Evolutionary conservation across 2,113 vertebrate species (phyloP), one percentile per base, ranked within the genome.

Genomic region (Malaclemys terrapin): DNA sequence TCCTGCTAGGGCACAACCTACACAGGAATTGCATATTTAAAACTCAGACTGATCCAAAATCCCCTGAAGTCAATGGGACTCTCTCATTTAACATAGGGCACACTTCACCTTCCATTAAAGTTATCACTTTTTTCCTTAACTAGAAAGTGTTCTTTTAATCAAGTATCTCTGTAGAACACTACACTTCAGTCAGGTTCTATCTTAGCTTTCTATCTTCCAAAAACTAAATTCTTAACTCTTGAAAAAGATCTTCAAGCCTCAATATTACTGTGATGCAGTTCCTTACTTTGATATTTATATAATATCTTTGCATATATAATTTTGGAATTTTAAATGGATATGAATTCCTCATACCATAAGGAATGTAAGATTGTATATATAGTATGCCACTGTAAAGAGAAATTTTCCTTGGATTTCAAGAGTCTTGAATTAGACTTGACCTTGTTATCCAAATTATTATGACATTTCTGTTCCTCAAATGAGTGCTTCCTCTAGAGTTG

Each of bases 381-480:
- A 57, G 11, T 42, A 42, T 49, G 93, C 90, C 90, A 17, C 56
- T 50, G 84, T 42, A 54, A 92, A 86, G 45, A 80, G 69, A 84
- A 94, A 27, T 62, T 89, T 84, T 83, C 75, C 82, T 82, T 35
- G 24, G 1, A 59, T 20, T 90, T 86, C 49, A 69, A 20, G 35
- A 91, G 49, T 72, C 88, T 93, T 76, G 52, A 83, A 95, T 91
- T 93, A 81, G 95, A 85, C 82, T 90, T 83, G 50, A 95, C 85
- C 85, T 95, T 83, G 79, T 69, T 94, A 75, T 75, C 93, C 91
- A 19, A 47, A 84, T 24, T 86, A 45, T 80, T 95, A 92, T 31
- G 47, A n/a, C 94, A 91, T 82, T 93, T 93, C 91, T 84, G 78
- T 94, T 91, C 85, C 54, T 54, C 54, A 3, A 8, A 76, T 79